Base-by-base conservation (phyloP, 2,113 vertebrate species). In the Polypterus bichir region DNA sequence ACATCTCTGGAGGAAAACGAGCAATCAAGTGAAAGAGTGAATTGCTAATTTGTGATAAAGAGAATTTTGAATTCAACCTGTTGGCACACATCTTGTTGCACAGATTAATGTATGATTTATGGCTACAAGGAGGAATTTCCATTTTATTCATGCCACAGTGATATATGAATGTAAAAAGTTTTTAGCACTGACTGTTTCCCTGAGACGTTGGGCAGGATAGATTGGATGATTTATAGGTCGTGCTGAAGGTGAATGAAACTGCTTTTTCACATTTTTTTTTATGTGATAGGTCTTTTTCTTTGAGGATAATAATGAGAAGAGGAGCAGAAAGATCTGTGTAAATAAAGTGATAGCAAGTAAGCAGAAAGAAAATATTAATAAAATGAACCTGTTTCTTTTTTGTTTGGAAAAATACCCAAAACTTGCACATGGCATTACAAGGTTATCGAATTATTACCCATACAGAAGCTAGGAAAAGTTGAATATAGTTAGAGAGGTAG, bases 71-170 rank as follows among this genome's bases (percentile, higher is more conserved):
- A 69, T 74, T 63, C 54, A 51, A 60, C 56, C 60, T 62, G 60
- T 59, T 60, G 44, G 60, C 44, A 73, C 59, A 52, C 45, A 27
- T 46, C 47, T 56, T 48, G 62, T 62, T 66, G 69, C 69, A 62
- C 67, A 65, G 66, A 69, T 66, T 69, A 66, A 65, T 65, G 52
- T 62, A 49, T 71, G 64, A 74, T 74, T 74, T 74, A 74, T 64
- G 62, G 60, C 47, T 46, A 59, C 49, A 62, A 46, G 60, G 64
- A 60, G 62, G 59, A 66, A 64, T 71, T 73, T 57, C 69, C 59
- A 68, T 71, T 69, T 68, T 74, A 62, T 68, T 52, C 64, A 53
- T 71, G 72, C 67, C 69, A 69, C 54, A 4, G 4, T 71, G 67
- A 74, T 68, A 67, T 68, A 71, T 71, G 64, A 68, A 52, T 66